These are phyloP conservation scores for Diadegma fenestrale DNA, from an alignment of 2,888 invertebrate species.

Conservation along the genomic window DNA sequence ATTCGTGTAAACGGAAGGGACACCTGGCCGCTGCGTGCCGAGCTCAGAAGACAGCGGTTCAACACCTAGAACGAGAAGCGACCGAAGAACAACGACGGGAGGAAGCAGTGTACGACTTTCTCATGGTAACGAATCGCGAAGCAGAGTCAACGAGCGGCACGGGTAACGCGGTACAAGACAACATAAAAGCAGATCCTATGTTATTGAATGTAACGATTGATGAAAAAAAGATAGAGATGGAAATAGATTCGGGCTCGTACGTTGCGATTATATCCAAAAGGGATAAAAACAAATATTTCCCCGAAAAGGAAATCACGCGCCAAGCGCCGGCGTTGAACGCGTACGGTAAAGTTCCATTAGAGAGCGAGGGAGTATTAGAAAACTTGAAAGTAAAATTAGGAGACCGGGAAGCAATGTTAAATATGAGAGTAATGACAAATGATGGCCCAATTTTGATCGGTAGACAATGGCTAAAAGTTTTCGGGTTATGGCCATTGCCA, in stretches of 20 bases:
- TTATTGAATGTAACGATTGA: conserved; percentile 38
- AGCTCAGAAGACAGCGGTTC: conserved; percentile 19
- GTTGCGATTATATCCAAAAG: conserved; percentile 33
- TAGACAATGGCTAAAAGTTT: conserved; percentile 11
- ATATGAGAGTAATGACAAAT: conserved; percentile 47
- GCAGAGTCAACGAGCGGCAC: conserved; percentile 15
- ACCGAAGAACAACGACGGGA: background rate
- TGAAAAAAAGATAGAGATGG: conserved; percentile 25
- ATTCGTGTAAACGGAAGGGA: conserved; percentile 37
- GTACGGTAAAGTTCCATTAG: conserved; percentile 36
- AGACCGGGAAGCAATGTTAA: conserved; percentile 17
- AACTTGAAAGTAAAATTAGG: conserved; percentile 56
- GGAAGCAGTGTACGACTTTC: conserved; percentile 41
- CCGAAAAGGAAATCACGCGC: conserved; percentile 27
- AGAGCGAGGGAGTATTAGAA: conserved; percentile 16
- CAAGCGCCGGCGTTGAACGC: conserved; percentile 23
- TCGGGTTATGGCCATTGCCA: conserved; percentile 11
- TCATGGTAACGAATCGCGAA: conserved; percentile 16
- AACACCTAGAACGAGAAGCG: conserved; percentile 23
- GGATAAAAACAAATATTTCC: conserved; percentile 48
- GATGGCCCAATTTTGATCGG: conserved; percentile 64
- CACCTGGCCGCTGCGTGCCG: conserved; percentile 35
- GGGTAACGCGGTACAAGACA: conserved; percentile 20
- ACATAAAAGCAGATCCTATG: conserved; percentile 51
- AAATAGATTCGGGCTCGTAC: conserved; percentile 62